Evolutionary conservation across 35 echinoderm and acorn worm genomes (phyloP), one percentile per base, ranked within the genome.

Genomic region (Lytechinus pictus): DNA sequence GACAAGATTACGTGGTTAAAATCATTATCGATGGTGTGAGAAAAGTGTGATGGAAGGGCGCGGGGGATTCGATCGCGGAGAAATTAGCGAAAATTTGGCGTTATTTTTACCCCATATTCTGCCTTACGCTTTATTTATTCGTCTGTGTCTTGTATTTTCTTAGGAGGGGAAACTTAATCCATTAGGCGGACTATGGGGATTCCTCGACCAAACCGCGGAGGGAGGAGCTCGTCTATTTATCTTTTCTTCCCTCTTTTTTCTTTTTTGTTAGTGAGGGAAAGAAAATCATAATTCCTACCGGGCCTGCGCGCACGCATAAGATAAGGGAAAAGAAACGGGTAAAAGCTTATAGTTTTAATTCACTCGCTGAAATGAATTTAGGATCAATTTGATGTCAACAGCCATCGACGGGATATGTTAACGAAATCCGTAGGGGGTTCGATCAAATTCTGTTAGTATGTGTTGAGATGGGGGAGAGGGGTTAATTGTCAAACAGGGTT

Each of bases 341-440:
- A 93, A 93, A 93, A 93, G 92, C 92, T 93, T 93, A 93, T 93
- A 93, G 92, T 93, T 93, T 93, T 93, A 93, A 93, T 93, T 93
- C 92, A 93, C 92, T 93, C 92, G 92, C 92, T 93, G 92, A 93
- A 93, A 93, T 93, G 92, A 93, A 57, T 93, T 93, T 93, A 93
- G 92, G 92, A 93, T 93, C 92, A 93, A 93, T 93, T 93, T 93
- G 57, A 93, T 93, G 92, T 93, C 92, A 93, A 57, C 92, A 93
- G 92, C 92, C 54, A 93, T 93, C 53, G 29, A 55, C 54, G 92
- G 55, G 92, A 93, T 93, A 93, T 93, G 54, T 93, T 93, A 57
- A 57, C 52, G 92, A 93, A 93, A 93, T 93, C 92, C 92, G n/a
- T 44, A 11, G 92, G 54, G 92, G 92, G 55, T 79, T 93, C 52